These are phyloP conservation scores for Poecilia picta DNA, from an alignment of 2,797 vertebrate species.

Conservation along the genomic window DNA sequence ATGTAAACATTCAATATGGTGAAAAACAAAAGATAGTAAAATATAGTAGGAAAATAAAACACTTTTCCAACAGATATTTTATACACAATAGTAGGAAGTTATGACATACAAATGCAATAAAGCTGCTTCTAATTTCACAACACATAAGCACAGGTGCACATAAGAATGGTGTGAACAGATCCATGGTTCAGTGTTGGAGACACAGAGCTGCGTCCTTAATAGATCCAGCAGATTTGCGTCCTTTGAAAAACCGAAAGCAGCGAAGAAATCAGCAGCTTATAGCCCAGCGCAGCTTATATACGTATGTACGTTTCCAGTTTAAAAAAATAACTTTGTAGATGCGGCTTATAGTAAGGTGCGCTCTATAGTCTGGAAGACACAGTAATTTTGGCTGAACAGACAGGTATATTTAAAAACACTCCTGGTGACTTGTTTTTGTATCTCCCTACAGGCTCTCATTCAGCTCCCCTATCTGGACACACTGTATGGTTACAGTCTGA, in stretches of 20 bases:
- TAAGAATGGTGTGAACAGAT: too few relatives aligned
- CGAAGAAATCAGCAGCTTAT: too few relatives aligned
- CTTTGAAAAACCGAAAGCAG: too few relatives aligned
- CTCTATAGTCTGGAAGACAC: too few relatives aligned
- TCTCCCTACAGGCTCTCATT: slow-evolving; percentile 79
- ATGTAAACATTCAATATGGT: background rate
- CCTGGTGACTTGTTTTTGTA: background rate
- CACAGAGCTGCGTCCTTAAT: too few relatives aligned
- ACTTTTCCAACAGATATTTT: background rate
- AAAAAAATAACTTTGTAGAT: too few relatives aligned
- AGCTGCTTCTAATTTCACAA: background rate
- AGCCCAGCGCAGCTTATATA: too few relatives aligned
- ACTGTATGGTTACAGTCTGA: slow-evolving; percentile 95
- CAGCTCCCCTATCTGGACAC: slow-evolving; percentile 94
- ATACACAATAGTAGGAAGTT: background rate
- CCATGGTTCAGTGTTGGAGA: too few relatives aligned
- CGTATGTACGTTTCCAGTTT: too few relatives aligned
- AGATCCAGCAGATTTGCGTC: too few relatives aligned
- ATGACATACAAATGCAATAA: background rate
- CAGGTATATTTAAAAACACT: background rate
- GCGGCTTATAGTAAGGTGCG: too few relatives aligned
- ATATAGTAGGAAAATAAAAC: background rate
- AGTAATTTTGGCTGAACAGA: background rate
- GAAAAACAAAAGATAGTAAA: background rate
- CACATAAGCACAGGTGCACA: background rate